Percentiles rank a stretch among this genome's conserved stretches.
Conservation (phyloP, 1,140 invertebrate genomes). For the Brachionus paranguensis region DNA sequence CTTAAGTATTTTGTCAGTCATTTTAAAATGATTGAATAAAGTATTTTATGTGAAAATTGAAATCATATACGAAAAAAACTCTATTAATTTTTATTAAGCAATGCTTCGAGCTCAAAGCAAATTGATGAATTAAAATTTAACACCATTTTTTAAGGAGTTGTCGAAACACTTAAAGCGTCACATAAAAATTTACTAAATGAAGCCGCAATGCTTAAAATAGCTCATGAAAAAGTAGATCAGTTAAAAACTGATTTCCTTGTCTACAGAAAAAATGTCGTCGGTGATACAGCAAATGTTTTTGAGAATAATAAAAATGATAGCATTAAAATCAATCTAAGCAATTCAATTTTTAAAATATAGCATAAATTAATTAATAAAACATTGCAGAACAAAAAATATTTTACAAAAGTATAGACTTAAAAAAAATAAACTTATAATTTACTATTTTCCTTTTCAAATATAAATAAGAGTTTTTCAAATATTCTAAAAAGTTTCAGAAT, state of each 20-base stretch:
- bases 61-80: background rate
- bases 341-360: background rate
- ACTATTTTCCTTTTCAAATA: too few relatives aligned
- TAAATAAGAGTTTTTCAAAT: too few relatives aligned
- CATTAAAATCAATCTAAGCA: background rate
- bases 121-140: background rate
- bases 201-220: background rate
- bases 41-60: background rate
- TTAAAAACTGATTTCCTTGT: background rate
- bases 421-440: too few relatives aligned
- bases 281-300: constrained; percentile 26
- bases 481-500: too few relatives aligned
- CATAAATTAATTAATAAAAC: background rate
- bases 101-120: too few relatives aligned
- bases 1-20: too few relatives aligned
- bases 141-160: constrained; percentile 18
- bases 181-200: constrained; percentile 34
- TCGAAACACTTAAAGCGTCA: background rate
- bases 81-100: background rate
- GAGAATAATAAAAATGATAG: constrained; percentile 13
- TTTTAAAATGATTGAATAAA: too few relatives aligned
- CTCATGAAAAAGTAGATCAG: constrained; percentile 27
- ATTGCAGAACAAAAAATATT: too few relatives aligned
- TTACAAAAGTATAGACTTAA: too few relatives aligned
- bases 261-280: constrained; percentile 9